Conservation (phyloP, 2,113 vertebrate genomes). For the Carassius auratus region DNA sequence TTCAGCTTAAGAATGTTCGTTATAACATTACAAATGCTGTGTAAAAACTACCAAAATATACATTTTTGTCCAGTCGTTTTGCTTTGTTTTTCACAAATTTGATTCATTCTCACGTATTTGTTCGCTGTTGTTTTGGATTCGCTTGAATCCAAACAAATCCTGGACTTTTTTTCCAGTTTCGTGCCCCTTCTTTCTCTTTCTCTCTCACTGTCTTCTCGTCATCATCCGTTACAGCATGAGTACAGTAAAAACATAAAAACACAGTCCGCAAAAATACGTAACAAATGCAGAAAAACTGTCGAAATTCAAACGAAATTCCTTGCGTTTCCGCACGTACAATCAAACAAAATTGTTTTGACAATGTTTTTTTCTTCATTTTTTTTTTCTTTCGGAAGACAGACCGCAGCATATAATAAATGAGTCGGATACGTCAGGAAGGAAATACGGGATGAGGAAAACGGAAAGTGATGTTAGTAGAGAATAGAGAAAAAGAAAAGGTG, state of each 20-base stretch:
- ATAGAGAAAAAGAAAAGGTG: constrained; percentile 16
- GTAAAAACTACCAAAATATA: constrained; percentile 91
- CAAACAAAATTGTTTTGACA: background rate
- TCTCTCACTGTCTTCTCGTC: background rate
- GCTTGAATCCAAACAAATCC: background rate
- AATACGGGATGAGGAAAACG: constrained; percentile 16
- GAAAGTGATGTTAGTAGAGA: constrained; percentile 37
- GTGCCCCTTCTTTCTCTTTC: background rate
- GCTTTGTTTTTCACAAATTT: constrained; percentile 56
- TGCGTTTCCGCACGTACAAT: constrained; percentile 23
- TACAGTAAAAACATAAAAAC: constrained; percentile 36
- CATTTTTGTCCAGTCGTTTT: constrained; percentile 77
- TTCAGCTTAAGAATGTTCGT: constrained; percentile 57
- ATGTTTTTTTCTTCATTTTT: constrained; percentile 15
- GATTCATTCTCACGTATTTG: constrained; percentile 11
- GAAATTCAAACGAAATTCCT: constrained; percentile 5
- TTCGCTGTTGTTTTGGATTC: constrained; percentile 1
- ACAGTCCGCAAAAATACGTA: background rate
- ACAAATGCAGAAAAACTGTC: background rate
- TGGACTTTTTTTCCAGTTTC: background rate
- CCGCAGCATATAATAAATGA: background rate
- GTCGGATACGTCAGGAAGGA: background rate
- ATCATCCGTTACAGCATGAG: constrained; percentile 30
- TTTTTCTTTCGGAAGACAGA: constrained; percentile 14
- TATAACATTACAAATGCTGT: constrained; percentile 75